These are phyloP conservation scores for Podarcis cretensis DNA, from an alignment of 2,113 vertebrate genomes.

Conservation along the genomic window DNA sequence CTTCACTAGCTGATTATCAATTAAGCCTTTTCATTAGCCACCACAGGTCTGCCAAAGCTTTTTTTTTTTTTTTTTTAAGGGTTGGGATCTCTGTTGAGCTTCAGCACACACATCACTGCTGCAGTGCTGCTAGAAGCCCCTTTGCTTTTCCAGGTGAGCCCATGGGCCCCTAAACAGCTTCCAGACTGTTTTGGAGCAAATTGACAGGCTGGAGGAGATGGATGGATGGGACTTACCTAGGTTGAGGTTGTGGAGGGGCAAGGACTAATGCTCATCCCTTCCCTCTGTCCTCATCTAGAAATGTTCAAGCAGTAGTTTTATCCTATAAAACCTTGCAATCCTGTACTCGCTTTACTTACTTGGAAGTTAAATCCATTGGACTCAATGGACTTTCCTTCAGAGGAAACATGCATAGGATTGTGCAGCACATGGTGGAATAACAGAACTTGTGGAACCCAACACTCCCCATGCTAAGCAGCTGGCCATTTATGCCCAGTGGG, in stretches of 20 bases:
- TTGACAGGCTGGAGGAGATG: not conserved
- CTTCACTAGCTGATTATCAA: conserved; percentile 10
- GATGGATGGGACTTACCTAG: too few species aligned
- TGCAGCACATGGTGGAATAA: too few species aligned
- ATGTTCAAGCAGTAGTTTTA: too few species aligned
- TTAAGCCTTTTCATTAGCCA: conserved; percentile 33
- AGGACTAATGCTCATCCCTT: too few species aligned
- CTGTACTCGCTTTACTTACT: too few species aligned
- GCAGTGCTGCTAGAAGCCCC: not conserved
- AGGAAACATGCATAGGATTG: too few species aligned
- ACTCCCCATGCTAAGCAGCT: not conserved
- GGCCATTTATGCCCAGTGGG: not conserved
- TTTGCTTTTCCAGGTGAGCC: conserved; percentile 16
- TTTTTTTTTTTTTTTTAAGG: not conserved
- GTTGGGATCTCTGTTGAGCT: not conserved
- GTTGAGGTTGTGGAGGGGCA: too few species aligned
- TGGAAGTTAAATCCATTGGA: too few species aligned
- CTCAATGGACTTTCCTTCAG: too few species aligned
- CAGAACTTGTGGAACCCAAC: too few species aligned
- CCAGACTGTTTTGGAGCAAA: not conserved
- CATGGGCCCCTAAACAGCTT: not conserved
- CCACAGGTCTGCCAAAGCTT: not conserved
- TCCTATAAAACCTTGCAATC: too few species aligned
- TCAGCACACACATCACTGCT: not conserved
- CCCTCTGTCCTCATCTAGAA: too few species aligned